Base-by-base conservation (phyloP, 2,113 vertebrate genomes). In the Hippocampus barbouri region DNA sequence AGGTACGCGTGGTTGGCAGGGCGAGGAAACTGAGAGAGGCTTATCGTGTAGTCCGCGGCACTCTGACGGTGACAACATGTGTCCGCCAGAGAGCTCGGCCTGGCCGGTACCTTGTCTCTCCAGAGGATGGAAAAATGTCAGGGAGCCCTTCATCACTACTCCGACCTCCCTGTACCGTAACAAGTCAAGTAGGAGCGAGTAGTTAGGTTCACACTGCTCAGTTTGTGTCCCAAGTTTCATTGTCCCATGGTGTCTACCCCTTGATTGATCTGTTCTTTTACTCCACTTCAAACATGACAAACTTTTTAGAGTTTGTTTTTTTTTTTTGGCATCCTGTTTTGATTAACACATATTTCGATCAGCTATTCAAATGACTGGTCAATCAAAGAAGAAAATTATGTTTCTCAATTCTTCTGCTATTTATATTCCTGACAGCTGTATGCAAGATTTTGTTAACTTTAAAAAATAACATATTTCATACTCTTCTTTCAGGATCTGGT, bases 21-120 rank as follows among this genome's bases (percentile, higher is more conserved):
- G 78, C 79, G 82, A 79, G 66, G 85, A 84, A 79, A 81, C 80
- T 57, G 83, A 86, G 78, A 89, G 82, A 90, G 85, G 83, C 78
- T 91, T 91, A 86, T 91, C 83, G 23, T 91, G 90, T 91, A 86
- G 85, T 88, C 75, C 76, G 78, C 85, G 81, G 90, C 88, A 90
- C 91, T 93, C 83, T 85, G 57, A 88, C 83, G 83, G 90, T 86
- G 90, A 88, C 83, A 90, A 89, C 90, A 90, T 90, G 90, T 88
- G 80, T 77, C 71, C 45, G 72, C 73, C 10, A 72, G 82, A 75
- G 82, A 85, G 76, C 71, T 23, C 53, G 73, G 80, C 67, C 78
- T 73, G 70, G 60, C 81, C 64, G 70, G 69, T 73, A 72, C 82
- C 85, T 69, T 67, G 71, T 87, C 80, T 82, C 86, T 76, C 68